Percentiles rank a stretch among this genome's conserved stretches.
phyloP scores from a whole-genome alignment of 1,140 invertebrate genomes.

The Drosophila ironensis region DNA sequence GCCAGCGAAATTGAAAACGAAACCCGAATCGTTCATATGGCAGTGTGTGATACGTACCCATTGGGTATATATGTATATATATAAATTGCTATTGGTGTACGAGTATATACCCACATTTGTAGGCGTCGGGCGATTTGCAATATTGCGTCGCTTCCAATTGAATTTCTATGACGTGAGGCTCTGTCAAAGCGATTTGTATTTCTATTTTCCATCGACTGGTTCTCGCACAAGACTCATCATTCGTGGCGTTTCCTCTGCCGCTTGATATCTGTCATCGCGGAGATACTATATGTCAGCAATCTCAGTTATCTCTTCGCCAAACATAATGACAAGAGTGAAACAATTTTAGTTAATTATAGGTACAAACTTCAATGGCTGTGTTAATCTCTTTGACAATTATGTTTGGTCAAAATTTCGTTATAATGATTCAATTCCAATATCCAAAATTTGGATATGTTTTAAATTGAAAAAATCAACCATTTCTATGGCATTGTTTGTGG shows the following conservation, averaged over 20 bases:
- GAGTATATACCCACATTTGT: neutral
- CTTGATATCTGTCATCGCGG: neutral
- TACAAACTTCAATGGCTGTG: too few relatives aligned
- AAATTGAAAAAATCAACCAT: too few relatives aligned
- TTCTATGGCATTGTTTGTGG: too few relatives aligned
- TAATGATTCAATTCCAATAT: too few relatives aligned
- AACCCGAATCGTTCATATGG: constrained; percentile 3
- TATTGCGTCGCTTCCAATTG: constrained; percentile 15
- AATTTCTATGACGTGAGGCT: constrained; percentile 5
- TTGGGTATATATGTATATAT: neutral
- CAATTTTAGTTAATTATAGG: too few relatives aligned
- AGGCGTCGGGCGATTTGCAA: constrained; percentile 2
- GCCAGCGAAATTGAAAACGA: constrained; percentile 38
- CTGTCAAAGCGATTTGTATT: neutral
- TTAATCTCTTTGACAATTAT: too few relatives aligned
- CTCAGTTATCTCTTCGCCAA: too few relatives aligned
- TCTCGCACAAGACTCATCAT: constrained; percentile 2
- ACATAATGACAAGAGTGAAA: too few relatives aligned
- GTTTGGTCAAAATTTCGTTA: too few relatives aligned
- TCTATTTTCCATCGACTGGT: neutral
- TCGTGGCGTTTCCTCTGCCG: constrained; percentile 4
- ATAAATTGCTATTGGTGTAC: neutral
- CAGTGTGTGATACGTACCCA: neutral
- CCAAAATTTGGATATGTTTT: too few relatives aligned
- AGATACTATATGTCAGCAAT: neutral